These are phyloP conservation scores for Merops nubicus DNA, from an alignment of 2,113 vertebrate species.

Conservation along the genomic window DNA sequence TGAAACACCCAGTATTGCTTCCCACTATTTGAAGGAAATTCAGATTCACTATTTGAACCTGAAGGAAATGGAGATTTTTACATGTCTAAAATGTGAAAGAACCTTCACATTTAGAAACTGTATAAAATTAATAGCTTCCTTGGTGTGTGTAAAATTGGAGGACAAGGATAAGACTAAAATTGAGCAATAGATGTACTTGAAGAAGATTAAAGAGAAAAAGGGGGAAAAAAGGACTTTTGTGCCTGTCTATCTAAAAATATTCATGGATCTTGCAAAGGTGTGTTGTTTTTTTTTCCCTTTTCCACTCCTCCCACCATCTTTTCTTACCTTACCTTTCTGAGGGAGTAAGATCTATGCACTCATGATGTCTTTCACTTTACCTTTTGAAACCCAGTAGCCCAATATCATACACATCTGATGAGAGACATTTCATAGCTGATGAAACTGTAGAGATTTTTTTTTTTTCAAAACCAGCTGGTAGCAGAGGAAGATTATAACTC, in stretches of 20 bases:
- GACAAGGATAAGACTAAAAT: not conserved
- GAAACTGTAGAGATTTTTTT: not conserved
- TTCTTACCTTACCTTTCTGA: not conserved
- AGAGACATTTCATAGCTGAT: not conserved
- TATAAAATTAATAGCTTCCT: not conserved
- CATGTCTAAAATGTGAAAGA: not conserved
- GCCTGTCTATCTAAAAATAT: not conserved
- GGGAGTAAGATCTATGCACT: not conserved
- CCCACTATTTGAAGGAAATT: not conserved
- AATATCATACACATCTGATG: not conserved
- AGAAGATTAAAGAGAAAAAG: not conserved
- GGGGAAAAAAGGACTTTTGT: rapidly evolving
- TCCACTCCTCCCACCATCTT: rapidly evolving
- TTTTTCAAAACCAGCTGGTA: not conserved
- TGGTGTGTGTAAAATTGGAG: not conserved
- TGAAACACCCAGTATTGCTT: not conserved
- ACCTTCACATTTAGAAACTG: not conserved
- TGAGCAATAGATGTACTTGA: not conserved
- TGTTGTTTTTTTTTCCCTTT: not conserved
- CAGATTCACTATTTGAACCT: too few relatives aligned
- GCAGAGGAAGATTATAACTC: not conserved
- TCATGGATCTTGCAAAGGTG: not conserved
- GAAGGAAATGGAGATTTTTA: not conserved
- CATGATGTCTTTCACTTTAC: not conserved
- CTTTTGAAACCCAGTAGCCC: not conserved